A percentile compares a stretch with the other conserved stretches of the same genome.
These are phyloP conservation scores for Pangasianodon gigas DNA, from an alignment of 2,113 vertebrate genomes.

Conservation along the genomic window DNA sequence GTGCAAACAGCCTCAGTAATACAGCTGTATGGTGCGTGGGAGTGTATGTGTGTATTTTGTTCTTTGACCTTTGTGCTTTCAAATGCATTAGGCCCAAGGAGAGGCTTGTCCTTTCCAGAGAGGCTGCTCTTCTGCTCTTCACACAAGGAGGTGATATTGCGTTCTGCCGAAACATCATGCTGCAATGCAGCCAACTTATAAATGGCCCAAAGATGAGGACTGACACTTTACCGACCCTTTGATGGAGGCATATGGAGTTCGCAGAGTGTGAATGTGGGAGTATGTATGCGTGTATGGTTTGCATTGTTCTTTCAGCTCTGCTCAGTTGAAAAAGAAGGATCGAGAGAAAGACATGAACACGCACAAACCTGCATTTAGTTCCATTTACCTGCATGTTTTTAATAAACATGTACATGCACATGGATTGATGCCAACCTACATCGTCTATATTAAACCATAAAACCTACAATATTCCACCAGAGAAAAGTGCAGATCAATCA, in stretches of 20 bases:
- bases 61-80: constrained; percentile 15
- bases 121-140: constrained; percentile 23
- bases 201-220: not conserved
- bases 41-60: not conserved
- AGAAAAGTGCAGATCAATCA: not conserved
- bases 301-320: constrained; percentile 19
- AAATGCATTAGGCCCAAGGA: constrained; percentile 4
- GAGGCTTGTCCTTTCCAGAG: constrained; percentile 18
- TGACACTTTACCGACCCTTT: not conserved
- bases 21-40: not conserved
- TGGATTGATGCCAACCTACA: not conserved
- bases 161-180: not conserved
- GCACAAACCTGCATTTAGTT: not conserved
- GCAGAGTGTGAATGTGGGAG: constrained; percentile 17
- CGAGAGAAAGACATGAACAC: not conserved
- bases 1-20: not conserved
- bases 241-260: constrained; percentile 14
- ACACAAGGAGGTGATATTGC: not conserved
- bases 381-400: not conserved
- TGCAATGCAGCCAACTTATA: constrained; percentile 3
- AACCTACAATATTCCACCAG: not conserved
- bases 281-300: not conserved
- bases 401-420: not conserved
- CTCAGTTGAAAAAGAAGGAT: not conserved
- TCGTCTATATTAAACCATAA: not conserved